phyloP scores from a whole-genome alignment of 1,140 invertebrate genomes.

The Drosophila virilis region DNA sequence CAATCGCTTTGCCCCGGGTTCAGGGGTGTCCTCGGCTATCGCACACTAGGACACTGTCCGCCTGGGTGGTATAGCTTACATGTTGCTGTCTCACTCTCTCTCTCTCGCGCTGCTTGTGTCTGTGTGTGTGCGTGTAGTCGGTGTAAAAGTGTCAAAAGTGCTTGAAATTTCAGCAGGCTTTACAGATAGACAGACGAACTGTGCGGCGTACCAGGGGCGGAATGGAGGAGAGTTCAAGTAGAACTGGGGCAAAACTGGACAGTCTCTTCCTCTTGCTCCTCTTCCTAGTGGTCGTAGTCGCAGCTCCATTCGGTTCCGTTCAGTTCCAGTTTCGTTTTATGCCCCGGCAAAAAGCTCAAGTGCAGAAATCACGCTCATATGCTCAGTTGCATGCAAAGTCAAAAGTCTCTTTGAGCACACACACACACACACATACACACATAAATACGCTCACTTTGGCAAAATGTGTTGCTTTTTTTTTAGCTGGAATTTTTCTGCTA shows the following conservation, averaged over 20 bases:
- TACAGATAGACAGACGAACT: constrained; percentile 21
- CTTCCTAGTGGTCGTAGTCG: not conserved
- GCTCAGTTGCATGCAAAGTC: constrained; percentile 80
- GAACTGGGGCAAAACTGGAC: constrained; percentile 54
- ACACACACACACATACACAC: constrained; percentile 15
- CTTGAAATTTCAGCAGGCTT: constrained; percentile 82
- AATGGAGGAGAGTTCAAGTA: constrained; percentile 4
- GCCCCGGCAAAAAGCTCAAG: constrained; percentile 64
- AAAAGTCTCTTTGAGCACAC: constrained; percentile 73
- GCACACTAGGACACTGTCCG: constrained; percentile 27
- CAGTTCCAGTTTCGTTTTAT: constrained; percentile 39
- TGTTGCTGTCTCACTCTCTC: constrained; percentile 4
- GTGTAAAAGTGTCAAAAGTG: constrained; percentile 76
- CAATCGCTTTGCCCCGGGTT: constrained; percentile 56
- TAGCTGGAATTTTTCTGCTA: constrained; percentile 32
- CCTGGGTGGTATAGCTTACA: constrained; percentile 45
- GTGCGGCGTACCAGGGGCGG: not conserved
- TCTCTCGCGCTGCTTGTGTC: not conserved
- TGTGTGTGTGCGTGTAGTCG: constrained; percentile 18
- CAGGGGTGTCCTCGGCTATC: not conserved
- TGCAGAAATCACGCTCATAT: constrained; percentile 82
- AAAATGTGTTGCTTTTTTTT: constrained; percentile 20
- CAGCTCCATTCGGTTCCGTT: not conserved
- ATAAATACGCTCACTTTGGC: constrained; percentile 29
- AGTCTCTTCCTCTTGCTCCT: constrained; percentile 8